Conservation (phyloP, 2,888 invertebrate species). For the Thalpophila matura region DNA sequence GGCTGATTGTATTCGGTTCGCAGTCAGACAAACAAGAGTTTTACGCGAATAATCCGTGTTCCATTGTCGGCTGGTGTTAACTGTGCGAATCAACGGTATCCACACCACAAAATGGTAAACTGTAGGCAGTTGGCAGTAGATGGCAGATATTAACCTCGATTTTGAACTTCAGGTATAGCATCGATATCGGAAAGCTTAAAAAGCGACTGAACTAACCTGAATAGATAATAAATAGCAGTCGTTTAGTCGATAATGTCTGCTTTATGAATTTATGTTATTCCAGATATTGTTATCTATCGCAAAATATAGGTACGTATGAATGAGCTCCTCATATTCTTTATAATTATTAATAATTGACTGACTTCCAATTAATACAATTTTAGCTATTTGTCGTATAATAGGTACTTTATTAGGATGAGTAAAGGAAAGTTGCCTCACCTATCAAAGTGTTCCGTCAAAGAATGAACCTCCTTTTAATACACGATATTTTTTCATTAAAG, state of each 20-base stretch:
- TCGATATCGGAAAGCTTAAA: conserved; percentile 1
- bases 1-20: conserved; percentile 9
- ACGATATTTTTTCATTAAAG: conserved; percentile 34
- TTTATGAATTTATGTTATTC: too few species aligned
- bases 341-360: too few species aligned
- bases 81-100: conserved; percentile 25
- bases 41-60: conserved; percentile 29
- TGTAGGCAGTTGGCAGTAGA: background rate
- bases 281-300: too few species aligned
- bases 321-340: too few species aligned
- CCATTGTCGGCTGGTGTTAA: conserved; percentile 21
- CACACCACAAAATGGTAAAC: conserved; percentile 5
- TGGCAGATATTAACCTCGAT: conserved; percentile 25
- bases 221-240: conserved; percentile 3
- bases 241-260: background rate
- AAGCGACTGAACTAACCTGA: conserved; percentile 1
- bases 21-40: conserved; percentile 18
- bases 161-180: conserved; percentile 10
- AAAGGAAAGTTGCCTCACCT: too few species aligned
- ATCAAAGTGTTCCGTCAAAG: conserved; percentile 38
- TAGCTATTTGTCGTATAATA: too few species aligned
- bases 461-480: conserved; percentile 10
- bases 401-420: too few species aligned
- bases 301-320: too few species aligned
- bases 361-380: too few species aligned